phyloP scores from a whole-genome alignment of 1,140 invertebrate species.

The Ceratosolen solmsi region DNA sequence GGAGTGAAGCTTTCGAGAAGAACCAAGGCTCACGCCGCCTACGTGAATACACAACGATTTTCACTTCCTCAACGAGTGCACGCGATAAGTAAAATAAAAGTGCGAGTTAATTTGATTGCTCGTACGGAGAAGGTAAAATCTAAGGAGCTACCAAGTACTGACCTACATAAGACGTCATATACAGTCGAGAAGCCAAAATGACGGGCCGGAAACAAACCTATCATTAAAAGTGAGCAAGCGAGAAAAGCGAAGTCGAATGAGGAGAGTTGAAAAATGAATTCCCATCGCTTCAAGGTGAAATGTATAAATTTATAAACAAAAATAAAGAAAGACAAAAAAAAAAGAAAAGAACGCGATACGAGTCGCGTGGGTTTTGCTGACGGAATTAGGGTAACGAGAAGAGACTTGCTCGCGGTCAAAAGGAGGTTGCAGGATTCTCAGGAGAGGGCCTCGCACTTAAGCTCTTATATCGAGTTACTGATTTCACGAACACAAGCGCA shows the following conservation, averaged over 20 bases:
- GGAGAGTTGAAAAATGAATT: no score
- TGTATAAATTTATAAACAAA: constrained; percentile 23
- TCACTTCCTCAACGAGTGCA: no score
- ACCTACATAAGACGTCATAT: constrained; percentile 31
- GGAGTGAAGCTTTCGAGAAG: no score
- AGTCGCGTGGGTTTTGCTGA: constrained; percentile 2
- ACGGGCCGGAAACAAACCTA: constrained; percentile 12
- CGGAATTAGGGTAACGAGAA: constrained; percentile 43
- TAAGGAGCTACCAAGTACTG: no score
- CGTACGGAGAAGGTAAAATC: neutral
- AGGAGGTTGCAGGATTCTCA: constrained; percentile 38
- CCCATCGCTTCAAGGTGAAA: no score
- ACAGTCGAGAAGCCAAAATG: neutral
- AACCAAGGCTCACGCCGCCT: no score
- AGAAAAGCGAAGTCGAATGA: neutral
- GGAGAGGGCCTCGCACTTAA: neutral
- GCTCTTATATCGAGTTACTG: constrained; percentile 3
- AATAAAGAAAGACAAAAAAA: no score
- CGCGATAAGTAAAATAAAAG: constrained; percentile 29
- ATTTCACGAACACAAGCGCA: constrained; percentile 20
- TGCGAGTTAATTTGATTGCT: neutral
- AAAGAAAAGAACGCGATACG: neutral
- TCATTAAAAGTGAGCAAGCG: no score
- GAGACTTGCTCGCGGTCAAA: constrained; percentile 31
- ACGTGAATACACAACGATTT: no score